phyloP scores from a whole-genome alignment of 1,140 invertebrate species.

The Listronotus oregonensis region DNA sequence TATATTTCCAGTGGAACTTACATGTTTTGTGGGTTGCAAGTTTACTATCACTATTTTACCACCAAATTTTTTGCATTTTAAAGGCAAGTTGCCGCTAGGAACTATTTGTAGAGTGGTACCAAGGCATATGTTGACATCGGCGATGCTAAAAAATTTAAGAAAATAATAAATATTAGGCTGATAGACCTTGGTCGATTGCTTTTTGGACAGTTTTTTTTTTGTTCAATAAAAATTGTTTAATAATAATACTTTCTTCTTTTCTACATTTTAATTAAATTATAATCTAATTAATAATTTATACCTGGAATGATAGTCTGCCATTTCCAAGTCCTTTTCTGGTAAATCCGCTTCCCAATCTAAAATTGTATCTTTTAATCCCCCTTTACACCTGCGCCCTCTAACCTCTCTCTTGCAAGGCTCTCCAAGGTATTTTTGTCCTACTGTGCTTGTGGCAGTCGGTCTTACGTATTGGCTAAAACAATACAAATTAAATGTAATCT shows the following conservation, averaged over 20 bases:
- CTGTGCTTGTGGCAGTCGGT: conserved; percentile 77
- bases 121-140: conserved; percentile 91
- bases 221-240: no score
- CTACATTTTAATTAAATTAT: conserved; percentile 10
- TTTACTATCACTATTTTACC: conserved; percentile 94
- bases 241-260: background rate
- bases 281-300: no score
- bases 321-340: conserved; percentile 85
- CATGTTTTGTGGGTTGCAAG: conserved; percentile 95
- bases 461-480: conserved; percentile 81
- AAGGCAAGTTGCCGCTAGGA: conserved; percentile 93
- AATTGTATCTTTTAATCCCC: conserved; percentile 86
- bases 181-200: no score
- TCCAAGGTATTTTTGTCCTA: conserved; percentile 88
- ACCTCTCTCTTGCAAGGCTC: conserved; percentile 71
- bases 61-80: conserved; percentile 85
- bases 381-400: conserved; percentile 75
- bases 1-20: conserved; percentile 59
- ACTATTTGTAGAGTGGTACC: conserved; percentile 97
- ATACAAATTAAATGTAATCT: conserved; percentile 22
- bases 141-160: conserved; percentile 65
- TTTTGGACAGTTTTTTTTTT: no score
- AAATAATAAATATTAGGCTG: background rate
- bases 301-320: conserved; percentile 88
- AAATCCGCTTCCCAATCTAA: conserved; percentile 98